Base-by-base conservation (phyloP, 2,888 invertebrate species). In the Pammene aurita region DNA sequence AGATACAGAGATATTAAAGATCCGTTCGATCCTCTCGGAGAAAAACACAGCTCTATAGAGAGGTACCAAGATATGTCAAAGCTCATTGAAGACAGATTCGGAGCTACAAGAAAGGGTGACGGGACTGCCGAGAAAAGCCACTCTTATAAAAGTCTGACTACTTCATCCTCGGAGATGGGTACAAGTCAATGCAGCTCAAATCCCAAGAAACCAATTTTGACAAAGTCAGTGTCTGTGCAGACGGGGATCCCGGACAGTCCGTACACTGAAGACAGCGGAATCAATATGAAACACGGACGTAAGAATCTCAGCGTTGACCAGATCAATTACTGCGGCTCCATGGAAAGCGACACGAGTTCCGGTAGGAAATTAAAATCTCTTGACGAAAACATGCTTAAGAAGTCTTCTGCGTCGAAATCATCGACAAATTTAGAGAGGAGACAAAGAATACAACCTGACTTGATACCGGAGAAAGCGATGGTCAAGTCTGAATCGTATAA, bases 11-110 rank as follows among this genome's bases (percentile, higher is more conserved):
- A 93, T 66, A 82, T 91, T 0, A 92, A 91, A 79, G 94, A 94
- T 77, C 93, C 93, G 0, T 93, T 95, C 71, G 95, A 95, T 82
- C 93, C 93, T 14, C 88, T 90, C 67, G 94, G 93, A 64, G 94
- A 95, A 71, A 95, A 95, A 78, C 94, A 95, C 74, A 94, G 94
- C 84, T 95, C 95, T 71, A 95, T 95, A 82, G 95, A 95, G 78
- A 89, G 95, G 57, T 95, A 95, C 73, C 95, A 95, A 80, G 95
- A 95, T 75, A 95, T 95, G 95, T 94, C 95, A 5, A 95, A 95
- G 80, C 85, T 95, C 68, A 93, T 95, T 72, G 95, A 95, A 81
- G 95, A 95, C 75, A 93, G 94, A 76, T 95, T 95, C 72, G 95
- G 95, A 1, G 92, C 83, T 56, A 73, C 85, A 7, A 84, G 89